Conservation (phyloP, 2,113 vertebrate genomes). For the Nesogale talazaci region DNA sequence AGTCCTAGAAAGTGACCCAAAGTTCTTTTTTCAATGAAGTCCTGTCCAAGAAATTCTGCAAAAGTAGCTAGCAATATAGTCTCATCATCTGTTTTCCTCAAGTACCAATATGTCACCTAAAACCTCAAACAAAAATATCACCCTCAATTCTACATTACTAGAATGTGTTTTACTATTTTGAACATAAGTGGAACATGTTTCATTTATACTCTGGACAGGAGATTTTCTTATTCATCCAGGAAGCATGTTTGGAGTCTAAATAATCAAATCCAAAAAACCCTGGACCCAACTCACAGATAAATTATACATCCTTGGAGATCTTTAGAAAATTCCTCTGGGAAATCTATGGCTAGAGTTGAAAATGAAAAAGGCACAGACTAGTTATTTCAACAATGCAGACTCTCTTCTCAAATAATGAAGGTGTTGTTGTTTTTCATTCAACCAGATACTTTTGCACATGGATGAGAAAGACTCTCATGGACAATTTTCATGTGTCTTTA, state of each 20-base stretch:
- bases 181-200: conserved; percentile 24
- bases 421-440: background rate
- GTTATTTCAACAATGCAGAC: background rate
- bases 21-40: background rate
- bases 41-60: conserved; percentile 23
- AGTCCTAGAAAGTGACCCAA: conserved; percentile 33
- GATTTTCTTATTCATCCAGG: background rate
- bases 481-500: background rate
- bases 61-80: background rate
- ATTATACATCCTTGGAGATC: too few species aligned
- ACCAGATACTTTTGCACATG: background rate
- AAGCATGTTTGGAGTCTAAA: background rate
- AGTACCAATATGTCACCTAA: background rate
- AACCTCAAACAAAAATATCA: conserved; percentile 40
- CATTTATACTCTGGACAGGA: background rate
- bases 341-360: background rate
- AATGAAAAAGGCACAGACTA: background rate
- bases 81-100: conserved; percentile 25
- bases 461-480: background rate
- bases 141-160: conserved; percentile 49
- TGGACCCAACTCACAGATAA: background rate
- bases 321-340: background rate
- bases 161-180: conserved; percentile 57
- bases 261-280: background rate
- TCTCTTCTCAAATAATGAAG: background rate